A percentile compares a stretch with the other conserved stretches of the same genome.
Evolutionary conservation across 2,113 vertebrate species (phyloP).

Genomic region (Tachysurus vachellii): DNA sequence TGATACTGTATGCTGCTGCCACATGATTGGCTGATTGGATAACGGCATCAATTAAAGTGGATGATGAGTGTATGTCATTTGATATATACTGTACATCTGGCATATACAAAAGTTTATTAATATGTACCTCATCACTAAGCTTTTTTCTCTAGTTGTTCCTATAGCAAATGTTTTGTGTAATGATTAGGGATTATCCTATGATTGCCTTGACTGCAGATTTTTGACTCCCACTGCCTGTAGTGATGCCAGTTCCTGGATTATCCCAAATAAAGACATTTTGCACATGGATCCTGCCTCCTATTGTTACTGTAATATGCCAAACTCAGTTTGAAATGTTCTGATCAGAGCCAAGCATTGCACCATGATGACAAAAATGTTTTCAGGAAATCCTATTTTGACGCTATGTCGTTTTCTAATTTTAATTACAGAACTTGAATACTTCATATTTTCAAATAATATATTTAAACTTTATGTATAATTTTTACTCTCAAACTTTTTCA

Average conservation of each 20-base stretch:
- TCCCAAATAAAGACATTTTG: constrained; percentile 4
- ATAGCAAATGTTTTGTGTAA: constrained; percentile 14
- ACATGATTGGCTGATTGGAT: too few relatives aligned
- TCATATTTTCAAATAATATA: too few relatives aligned
- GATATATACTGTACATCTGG: neutral
- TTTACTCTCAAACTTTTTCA: neutral
- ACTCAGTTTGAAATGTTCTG: constrained; percentile 14
- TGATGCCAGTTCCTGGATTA: constrained; percentile 26
- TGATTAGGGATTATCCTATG: constrained; percentile 28
- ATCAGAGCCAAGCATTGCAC: neutral
- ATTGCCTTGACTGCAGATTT: constrained; percentile 6
- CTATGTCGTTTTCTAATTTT: neutral
- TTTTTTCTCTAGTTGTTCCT: neutral
- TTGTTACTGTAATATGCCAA: neutral
- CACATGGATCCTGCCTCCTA: neutral
- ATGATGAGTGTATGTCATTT: neutral
- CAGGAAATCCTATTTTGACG: neutral
- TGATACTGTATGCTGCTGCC: too few relatives aligned
- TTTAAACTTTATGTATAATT: neutral
- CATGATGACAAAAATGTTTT: neutral
- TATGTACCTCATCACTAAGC: neutral
- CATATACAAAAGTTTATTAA: neutral
- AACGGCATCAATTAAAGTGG: too few relatives aligned
- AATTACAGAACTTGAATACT: neutral
- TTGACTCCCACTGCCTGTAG: neutral